Conservation (phyloP, 2,113 vertebrate genomes). For the Gymnogyps californianus region DNA sequence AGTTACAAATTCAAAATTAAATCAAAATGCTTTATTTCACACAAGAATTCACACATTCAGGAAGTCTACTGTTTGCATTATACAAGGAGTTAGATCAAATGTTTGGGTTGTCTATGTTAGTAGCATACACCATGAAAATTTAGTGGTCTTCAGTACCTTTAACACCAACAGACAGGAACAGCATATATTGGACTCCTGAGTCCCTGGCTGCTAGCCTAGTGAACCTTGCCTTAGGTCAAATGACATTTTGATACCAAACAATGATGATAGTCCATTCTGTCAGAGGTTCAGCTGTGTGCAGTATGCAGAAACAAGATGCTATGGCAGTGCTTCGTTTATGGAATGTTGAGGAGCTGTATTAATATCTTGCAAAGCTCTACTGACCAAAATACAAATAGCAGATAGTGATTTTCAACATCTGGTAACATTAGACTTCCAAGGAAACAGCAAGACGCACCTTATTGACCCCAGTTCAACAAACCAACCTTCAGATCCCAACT, state of each 20-base stretch:
- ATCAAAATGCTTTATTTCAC: not conserved
- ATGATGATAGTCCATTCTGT: not conserved
- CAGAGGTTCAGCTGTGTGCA: not conserved
- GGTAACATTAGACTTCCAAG: not conserved
- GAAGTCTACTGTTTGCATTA: not conserved
- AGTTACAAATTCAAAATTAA: not conserved
- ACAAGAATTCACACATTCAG: not conserved
- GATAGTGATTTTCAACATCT: not conserved
- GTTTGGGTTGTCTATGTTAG: not conserved
- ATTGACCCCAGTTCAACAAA: not conserved
- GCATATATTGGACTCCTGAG: not conserved
- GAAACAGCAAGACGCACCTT: not conserved
- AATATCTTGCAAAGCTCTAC: not conserved
- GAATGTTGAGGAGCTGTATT: not conserved
- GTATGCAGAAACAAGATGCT: not conserved
- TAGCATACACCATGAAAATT: not conserved
- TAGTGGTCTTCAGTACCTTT: not conserved
- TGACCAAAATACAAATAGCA: not conserved
- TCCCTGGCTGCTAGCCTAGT: not conserved
- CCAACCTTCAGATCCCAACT: not conserved
- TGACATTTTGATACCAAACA: not conserved
- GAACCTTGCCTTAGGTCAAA: not conserved
- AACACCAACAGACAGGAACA: not conserved
- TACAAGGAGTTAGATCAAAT: not conserved
- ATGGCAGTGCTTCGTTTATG: not conserved